Evolutionary conservation across 1,140 invertebrate species (phyloP), one percentile per base, ranked within the genome.

Genomic region (Microplitis demolitor): DNA sequence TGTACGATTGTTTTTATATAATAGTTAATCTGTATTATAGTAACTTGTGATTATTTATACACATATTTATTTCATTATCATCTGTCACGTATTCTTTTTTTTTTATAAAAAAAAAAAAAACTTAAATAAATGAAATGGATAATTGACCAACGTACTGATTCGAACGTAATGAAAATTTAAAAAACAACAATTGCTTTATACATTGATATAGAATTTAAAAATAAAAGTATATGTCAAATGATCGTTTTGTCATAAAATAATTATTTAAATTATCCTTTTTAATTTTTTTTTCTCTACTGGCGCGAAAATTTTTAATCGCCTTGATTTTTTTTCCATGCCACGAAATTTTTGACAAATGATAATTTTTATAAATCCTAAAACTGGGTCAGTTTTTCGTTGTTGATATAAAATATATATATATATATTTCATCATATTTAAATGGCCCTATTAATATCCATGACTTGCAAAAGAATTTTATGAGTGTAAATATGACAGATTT

Each of bases 181-280:
- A 76, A 79, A 83, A 66, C 84, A 82, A 82, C 86, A 83, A 86
- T 85, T 85, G 84, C 85, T 87, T 87, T 86, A 87, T 87, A 87
- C 82, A 85, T 85, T 87, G 78, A 83, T 82, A 86, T 86, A 86
- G 82, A 80, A 85, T 80, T 83, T 77, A 85, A 78, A 86, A 87
- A 85, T 85, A 83, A 82, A 78, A 79, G 76, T 81, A 79, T 66
- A 72, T 66, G 70, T 74, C 66, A 74, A 83, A 81, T 75, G 72
- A 76, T 39, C 35, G 14, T 33, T 60, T 33, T 60, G 16, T 60
- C 24, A 56, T 60, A 0, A 33, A 24, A 37, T 35, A 58, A 58
- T 58, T 6, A 31, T 31, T 6, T 6, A 14, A 31, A 56, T 16
- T 31, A 2, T 61, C 58, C 16, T 16, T 16, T 31, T 13, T 37